Evolutionary conservation across 2,888 invertebrate genomes (phyloP), one percentile per base, ranked within the genome.

Genomic region (Omphaloscelis lunosa): DNA sequence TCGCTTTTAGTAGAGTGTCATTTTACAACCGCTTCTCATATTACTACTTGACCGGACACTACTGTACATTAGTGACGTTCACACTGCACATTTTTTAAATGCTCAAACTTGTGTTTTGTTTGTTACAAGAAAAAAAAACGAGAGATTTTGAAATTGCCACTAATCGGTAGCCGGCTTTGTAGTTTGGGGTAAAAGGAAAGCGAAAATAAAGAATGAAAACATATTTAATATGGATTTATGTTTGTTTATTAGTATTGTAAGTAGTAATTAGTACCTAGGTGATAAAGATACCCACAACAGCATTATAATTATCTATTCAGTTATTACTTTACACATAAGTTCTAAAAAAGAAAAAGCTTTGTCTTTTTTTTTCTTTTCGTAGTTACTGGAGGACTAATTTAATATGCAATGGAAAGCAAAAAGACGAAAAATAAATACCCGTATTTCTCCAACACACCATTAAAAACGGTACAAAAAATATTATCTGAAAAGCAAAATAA

Each of bases 1-100:
- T 91, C 91, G 94, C 95, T 95, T 95, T 96, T 95, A 96, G 95
- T 90, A 83, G 88, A 88, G 91, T 92, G 87, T 95, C 91, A 81
- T 66, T 72, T 95, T 94, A 90, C 95, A 80, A 73, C 67, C 39
- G 74, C 81, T 72, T 80, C 85, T 92, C 88, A 72, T 61, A 82
- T 92, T 91, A 88, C 92, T 74, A 79, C 78, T 88, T 88, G 86
- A 88, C 86, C 84, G 86, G 85, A 83, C 89, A 83, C 80, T 84
- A 83, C 81, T 75, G 86, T 77, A 77, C 85, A 77, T 77, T 83
- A 80, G 77, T 76, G 77, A 77, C 69, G 77, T 78, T 74, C 65
- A 75, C 56, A 68, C 62, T 87, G 72, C 71, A 80, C 72, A 80
- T 67, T 81, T 78, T 83, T 59, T 72, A 66, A 79, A 86, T 87